Evolutionary conservation across 2,888 invertebrate species (phyloP), one percentile per base, ranked within the genome.

Genomic region (Ennomos quercinarius): DNA sequence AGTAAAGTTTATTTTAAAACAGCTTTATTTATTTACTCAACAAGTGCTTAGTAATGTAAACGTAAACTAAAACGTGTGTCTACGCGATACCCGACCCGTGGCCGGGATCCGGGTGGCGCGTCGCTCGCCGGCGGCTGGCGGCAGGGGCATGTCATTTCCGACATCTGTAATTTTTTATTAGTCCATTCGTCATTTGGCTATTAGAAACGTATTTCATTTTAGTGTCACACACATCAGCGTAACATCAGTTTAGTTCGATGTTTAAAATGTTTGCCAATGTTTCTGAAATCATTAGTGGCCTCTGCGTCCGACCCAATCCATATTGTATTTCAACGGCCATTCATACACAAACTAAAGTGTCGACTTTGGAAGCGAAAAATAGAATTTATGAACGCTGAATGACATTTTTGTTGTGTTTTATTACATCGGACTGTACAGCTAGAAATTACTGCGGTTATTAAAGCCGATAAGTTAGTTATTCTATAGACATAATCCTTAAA

Each of bases 41-140:
- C 88, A 88, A 89, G 90, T 91, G 88, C 86, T 91, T 86, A 86
- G 87, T 87, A 85, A 84, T 83, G 81, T 84, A 84, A 87, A 88
- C 83, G 85, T 87, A 87, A 88, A 87, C 87, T 76, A 74, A 73
- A 77, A 76, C 77, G 75, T 71, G 75, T 71, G 72, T 74, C 67
- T 72, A 44, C 51, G 64, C 73, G 78, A 74, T 79, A 80, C 73
- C 78, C 76, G 80, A 77, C 71, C 75, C 71, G 78, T 70, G 83
- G 75, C 68, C 71, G 77, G 76, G 77, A 77, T 77, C 75, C 75
- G 64, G 78, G 75, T 76, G 71, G 78, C 73, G 66, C 62, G 66
- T 55, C 70, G 68, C 63, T 70, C 67, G 69, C 64, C 74, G 71
- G 74, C 78, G 74, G 71, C 64, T 36, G 71, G 75, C 78, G 74